Evolutionary conservation across 2,113 vertebrate genomes (phyloP).

Genomic region (Naja naja): DNA sequence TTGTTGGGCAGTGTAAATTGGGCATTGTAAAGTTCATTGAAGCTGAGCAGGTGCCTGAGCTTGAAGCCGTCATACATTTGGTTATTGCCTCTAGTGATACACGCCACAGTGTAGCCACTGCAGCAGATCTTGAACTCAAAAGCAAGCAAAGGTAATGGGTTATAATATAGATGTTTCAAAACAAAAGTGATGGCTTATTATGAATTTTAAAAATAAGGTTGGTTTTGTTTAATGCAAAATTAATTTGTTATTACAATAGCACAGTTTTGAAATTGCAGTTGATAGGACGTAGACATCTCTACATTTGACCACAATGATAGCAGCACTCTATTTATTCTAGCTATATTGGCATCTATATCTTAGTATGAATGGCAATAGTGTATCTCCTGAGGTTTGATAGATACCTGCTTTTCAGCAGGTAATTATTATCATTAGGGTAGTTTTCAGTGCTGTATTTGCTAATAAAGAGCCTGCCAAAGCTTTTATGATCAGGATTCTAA

Average conservation of each 20-base stretch:
- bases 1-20: conserved; percentile 85
- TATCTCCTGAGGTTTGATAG: background rate
- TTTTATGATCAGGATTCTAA: background rate
- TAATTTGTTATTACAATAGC: background rate
- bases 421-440: background rate
- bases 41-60: conserved; percentile 92
- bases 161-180: background rate
- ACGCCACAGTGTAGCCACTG: conserved; percentile 92
- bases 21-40: conserved; percentile 98
- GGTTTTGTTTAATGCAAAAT: background rate
- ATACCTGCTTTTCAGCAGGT: background rate
- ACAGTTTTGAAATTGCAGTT: background rate
- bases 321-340: background rate
- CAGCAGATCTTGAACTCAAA: conserved; percentile 93
- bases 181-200: background rate
- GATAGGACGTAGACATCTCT: too few species aligned
- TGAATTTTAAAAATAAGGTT: background rate
- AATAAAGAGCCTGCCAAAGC: background rate
- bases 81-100: conserved; percentile 97
- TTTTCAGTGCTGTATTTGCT: background rate
- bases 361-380: background rate
- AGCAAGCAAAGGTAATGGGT: conserved; percentile 90
- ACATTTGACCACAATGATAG: background rate
- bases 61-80: conserved; percentile 92
- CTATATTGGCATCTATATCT: background rate